Percentiles rank a stretch among this genome's conserved stretches.
Conservation (phyloP, 1,140 invertebrate genomes). For the Trachelipus rathkii region DNA sequence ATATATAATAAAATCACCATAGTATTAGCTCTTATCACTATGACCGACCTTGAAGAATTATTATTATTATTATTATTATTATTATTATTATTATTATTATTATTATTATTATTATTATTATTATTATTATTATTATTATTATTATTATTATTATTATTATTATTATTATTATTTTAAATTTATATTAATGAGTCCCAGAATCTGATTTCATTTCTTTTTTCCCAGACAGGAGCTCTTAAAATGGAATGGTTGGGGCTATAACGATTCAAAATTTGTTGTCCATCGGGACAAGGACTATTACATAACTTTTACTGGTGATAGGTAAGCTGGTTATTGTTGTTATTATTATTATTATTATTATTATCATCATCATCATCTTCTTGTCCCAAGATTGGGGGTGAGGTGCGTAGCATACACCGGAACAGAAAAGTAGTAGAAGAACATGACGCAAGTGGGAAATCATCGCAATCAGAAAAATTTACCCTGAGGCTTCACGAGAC, state of each 20-base stretch:
- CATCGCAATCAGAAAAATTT: no score
- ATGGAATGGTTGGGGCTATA: slow-evolving; percentile 99
- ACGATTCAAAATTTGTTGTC: slow-evolving; percentile 76
- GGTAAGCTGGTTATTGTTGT: slow-evolving; percentile 53
- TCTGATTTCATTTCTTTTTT: not conserved
- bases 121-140: no score
- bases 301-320: slow-evolving; percentile 70
- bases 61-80: no score
- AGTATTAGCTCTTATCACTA: no score
- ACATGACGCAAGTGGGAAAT: no score
- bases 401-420: no score
- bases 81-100: no score
- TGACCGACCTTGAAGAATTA: no score
- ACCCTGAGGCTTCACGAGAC: no score
- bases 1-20: no score
- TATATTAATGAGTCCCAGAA: not conserved
- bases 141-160: not conserved
- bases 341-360: not conserved
- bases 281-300: slow-evolving; percentile 55
- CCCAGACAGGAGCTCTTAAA: slow-evolving; percentile 76
- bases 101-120: no score
- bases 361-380: not conserved
- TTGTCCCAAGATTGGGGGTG: not conserved
- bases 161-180: not conserved
- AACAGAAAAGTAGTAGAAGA: no score